Evolutionary conservation across 1,140 invertebrate species (phyloP).

Genomic region (Lethrus apterus): DNA sequence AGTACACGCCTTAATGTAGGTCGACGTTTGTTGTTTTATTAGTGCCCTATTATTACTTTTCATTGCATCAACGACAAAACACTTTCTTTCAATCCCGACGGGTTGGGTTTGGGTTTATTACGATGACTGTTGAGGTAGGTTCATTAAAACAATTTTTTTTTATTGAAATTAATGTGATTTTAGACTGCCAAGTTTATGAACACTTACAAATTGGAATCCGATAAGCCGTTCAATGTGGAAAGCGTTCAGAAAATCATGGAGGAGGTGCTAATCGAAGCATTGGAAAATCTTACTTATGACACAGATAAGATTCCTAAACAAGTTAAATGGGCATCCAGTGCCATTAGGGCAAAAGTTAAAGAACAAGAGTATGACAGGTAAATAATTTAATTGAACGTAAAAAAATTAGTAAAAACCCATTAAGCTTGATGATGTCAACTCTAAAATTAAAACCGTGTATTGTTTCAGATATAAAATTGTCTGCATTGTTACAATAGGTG

Average conservation of each 20-base stretch:
- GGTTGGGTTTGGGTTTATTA: too few relatives aligned
- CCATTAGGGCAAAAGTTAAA: conserved; percentile 42
- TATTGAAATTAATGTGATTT: too few relatives aligned
- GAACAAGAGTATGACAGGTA: conserved; percentile 47
- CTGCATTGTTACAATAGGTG: conserved; percentile 49
- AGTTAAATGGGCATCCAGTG: conserved; percentile 39
- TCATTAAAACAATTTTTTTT: too few relatives aligned
- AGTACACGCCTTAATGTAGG: neutral
- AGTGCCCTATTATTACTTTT: too few relatives aligned
- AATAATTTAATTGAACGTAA: neutral
- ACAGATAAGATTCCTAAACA: conserved; percentile 36
- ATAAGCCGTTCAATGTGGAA: conserved; percentile 45
- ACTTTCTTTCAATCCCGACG: too few relatives aligned
- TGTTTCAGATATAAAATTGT: conserved; percentile 50
- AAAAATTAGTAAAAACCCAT: neutral
- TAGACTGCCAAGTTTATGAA: conserved; percentile 43
- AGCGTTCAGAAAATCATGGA: conserved; percentile 43
- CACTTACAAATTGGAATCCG: conserved; percentile 44
- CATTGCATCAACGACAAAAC: too few relatives aligned
- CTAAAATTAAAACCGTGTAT: neutral
- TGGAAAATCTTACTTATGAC: conserved; percentile 45
- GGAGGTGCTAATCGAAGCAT: conserved; percentile 39
- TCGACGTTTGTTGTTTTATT: too few relatives aligned
- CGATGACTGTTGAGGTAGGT: too few relatives aligned
- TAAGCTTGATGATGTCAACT: conserved; percentile 1